These are phyloP conservation scores for Tinamus guttatus DNA, from an alignment of 2,113 vertebrate genomes.

Conservation along the genomic window DNA sequence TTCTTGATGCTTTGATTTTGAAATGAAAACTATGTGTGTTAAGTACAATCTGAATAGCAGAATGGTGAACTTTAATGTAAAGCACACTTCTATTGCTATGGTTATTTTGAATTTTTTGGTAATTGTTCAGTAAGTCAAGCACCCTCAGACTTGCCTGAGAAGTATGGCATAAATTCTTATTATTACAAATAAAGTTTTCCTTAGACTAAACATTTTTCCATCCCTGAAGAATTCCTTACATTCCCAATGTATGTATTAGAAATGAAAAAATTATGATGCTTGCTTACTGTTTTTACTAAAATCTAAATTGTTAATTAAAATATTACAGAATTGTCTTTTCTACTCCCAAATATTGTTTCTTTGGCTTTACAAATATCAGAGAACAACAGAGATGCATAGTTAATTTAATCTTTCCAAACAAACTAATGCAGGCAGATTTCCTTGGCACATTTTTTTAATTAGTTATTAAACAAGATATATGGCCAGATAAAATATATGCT, in stretches of 20 bases:
- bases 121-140: neutral
- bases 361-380: slow-evolving; percentile 13
- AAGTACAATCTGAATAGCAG: neutral
- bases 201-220: neutral
- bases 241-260: neutral
- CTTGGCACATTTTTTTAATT: neutral
- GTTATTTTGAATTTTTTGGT: neutral
- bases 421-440: neutral
- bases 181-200: neutral
- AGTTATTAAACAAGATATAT: neutral
- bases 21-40: neutral
- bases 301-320: slow-evolving; percentile 16
- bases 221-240: neutral
- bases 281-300: slow-evolving; percentile 10
- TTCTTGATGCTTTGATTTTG: neutral
- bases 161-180: neutral
- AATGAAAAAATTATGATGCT: neutral
- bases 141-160: neutral
- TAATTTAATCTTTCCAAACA: slow-evolving; percentile 39
- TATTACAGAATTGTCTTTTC: neutral
- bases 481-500: neutral
- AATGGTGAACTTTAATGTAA: neutral
- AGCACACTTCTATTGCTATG: neutral
- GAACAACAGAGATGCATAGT: neutral
- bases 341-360: neutral